Evolutionary conservation across 2,888 invertebrate species (phyloP).

Genomic region (Zygogramma bicolorata): DNA sequence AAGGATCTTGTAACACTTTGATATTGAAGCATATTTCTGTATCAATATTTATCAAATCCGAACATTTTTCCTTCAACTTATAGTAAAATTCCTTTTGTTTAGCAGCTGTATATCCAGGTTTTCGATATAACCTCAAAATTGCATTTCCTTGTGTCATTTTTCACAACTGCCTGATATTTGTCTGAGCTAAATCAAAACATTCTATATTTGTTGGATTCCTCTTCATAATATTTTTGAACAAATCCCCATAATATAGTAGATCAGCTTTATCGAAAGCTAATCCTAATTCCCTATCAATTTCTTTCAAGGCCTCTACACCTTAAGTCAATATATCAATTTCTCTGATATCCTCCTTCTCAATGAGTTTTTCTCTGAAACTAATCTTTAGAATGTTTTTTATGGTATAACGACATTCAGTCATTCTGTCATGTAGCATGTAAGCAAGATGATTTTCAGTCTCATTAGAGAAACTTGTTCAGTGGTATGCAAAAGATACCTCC

Average conservation of each 20-base stretch:
- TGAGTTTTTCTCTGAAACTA: too few species aligned
- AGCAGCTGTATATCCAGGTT: conserved; percentile 73
- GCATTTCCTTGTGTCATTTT: conserved; percentile 43
- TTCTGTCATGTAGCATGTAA: conserved; percentile 84
- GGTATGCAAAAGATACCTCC: conserved; percentile 76
- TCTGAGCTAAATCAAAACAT: too few species aligned
- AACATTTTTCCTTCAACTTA: conserved; percentile 68
- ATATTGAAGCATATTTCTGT: conserved; percentile 88
- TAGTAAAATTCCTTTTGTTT: conserved; percentile 72
- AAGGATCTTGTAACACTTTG: conserved; percentile 75
- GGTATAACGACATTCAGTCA: conserved; percentile 92
- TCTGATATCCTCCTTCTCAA: too few species aligned
- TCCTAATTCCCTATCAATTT: too few species aligned
- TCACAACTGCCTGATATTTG: too few species aligned
- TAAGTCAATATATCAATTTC: too few species aligned
- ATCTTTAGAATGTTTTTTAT: conserved; percentile 73
- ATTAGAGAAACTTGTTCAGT: conserved; percentile 63
- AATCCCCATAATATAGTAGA: too few species aligned
- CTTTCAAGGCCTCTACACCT: too few species aligned
- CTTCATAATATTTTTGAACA: too few species aligned
- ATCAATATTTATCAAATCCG: conserved; percentile 69
- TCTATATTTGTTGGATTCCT: too few species aligned
- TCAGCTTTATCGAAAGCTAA: too few species aligned
- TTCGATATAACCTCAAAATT: conserved; percentile 73
- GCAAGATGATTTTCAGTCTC: conserved; percentile 69